A percentile compares a stretch with the other conserved stretches of the same genome.
phyloP scores from a whole-genome alignment of 2,888 invertebrate species.

The Drosophila lacicola region DNA sequence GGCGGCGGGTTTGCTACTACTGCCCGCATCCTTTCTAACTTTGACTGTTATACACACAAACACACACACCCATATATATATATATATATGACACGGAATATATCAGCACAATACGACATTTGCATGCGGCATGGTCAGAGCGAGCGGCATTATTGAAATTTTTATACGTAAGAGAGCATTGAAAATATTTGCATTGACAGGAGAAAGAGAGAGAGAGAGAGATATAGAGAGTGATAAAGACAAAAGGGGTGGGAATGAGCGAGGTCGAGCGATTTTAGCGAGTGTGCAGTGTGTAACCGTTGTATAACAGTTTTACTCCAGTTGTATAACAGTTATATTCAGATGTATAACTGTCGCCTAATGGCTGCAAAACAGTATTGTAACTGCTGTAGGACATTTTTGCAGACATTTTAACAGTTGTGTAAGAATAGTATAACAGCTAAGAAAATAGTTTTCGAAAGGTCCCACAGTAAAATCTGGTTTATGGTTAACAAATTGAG shows the following conservation, averaged over 20 bases:
- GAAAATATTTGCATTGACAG: constrained; percentile 47
- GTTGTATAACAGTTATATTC: constrained; percentile 6
- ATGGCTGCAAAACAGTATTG: not conserved
- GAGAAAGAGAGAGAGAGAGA: constrained; percentile 4
- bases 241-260: constrained; percentile 6
- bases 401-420: not conserved
- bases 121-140: constrained; percentile 37
- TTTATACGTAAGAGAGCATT: constrained; percentile 57
- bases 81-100: constrained; percentile 12
- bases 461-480: no score
- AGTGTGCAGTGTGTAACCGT: constrained; percentile 3
- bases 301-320: not conserved
- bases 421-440: not conserved
- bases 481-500: no score
- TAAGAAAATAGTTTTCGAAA: no score
- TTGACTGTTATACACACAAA: constrained; percentile 52
- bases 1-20: constrained; percentile 42
- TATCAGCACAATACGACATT: constrained; percentile 22
- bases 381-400: not conserved
- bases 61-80: constrained; percentile 7
- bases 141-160: constrained; percentile 43
- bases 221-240: not conserved
- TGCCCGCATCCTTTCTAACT: constrained; percentile 66
- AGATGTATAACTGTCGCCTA: constrained; percentile 5
- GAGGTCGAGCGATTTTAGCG: not conserved